A percentile compares a stretch with the other conserved stretches of the same genome.
Evolutionary conservation across 2,113 vertebrate species (phyloP).

Genomic region (Kobus ellipsiprymnus): DNA sequence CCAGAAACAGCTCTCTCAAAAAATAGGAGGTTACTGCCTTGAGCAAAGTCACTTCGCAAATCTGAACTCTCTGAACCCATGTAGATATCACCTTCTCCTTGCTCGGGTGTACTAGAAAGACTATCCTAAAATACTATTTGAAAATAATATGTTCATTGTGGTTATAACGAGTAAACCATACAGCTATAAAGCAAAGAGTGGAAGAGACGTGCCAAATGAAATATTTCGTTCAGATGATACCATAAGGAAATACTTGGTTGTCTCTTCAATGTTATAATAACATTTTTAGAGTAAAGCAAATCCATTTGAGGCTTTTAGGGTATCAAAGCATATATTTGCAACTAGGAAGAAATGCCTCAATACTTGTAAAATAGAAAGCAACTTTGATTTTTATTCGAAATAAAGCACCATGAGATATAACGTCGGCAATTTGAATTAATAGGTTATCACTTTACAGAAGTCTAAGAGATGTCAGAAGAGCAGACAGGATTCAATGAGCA

Average conservation of each 20-base stretch:
- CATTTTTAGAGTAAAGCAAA: neutral
- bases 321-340: neutral
- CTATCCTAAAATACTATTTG: neutral
- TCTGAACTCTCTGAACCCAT: neutral
- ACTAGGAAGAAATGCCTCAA: neutral
- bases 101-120: neutral
- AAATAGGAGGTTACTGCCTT: neutral
- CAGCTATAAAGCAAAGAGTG: neutral
- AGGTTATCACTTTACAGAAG: neutral
- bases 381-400: slow-evolving; percentile 6
- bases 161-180: neutral
- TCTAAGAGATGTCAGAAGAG: neutral
- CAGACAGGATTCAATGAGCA: neutral
- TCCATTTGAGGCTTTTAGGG: neutral
- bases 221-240: neutral
- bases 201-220: neutral
- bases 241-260: neutral
- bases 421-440: neutral
- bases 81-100: neutral
- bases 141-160: neutral
- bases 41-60: neutral
- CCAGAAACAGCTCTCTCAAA: neutral
- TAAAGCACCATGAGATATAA: neutral
- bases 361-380: neutral
- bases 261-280: neutral